Percentiles rank a stretch among this genome's conserved stretches.
phyloP scores from a whole-genome alignment of 2,113 vertebrate genomes.

The Triplophysa rosa region DNA sequence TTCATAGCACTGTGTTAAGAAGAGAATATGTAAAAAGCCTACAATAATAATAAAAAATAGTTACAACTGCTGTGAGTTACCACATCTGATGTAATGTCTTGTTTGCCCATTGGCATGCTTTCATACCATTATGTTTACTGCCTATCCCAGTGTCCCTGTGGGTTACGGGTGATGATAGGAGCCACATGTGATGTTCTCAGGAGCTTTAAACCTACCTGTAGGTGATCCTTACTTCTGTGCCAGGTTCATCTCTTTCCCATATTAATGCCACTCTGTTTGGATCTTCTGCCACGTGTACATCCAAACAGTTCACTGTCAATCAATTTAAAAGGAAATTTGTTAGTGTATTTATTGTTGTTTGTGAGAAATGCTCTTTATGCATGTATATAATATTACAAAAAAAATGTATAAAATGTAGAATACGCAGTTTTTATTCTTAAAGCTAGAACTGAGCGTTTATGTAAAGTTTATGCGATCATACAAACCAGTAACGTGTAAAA shows the following conservation, averaged over 20 bases:
- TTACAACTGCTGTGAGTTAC: conserved; percentile 60
- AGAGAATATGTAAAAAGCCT: too few relatives aligned
- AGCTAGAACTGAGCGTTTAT: too few relatives aligned
- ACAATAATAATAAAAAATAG: too few relatives aligned
- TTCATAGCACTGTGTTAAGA: background rate
- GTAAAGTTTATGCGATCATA: background rate
- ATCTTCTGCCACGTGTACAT: conserved; percentile 81
- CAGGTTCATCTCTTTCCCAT: conserved; percentile 93
- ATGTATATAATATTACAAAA: background rate
- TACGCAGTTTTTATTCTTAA: too few relatives aligned
- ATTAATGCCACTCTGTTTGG: conserved; percentile 88
- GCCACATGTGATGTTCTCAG: conserved; percentile 3
- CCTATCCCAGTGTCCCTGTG: background rate
- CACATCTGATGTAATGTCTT: conserved; percentile 83
- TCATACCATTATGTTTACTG: background rate
- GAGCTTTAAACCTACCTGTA: conserved; percentile 79
- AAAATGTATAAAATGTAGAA: too few relatives aligned
- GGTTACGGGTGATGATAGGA: background rate
- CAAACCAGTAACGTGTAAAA: background rate
- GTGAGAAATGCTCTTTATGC: background rate
- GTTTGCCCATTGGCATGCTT: conserved; percentile 70
- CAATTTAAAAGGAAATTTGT: background rate
- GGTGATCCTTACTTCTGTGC: conserved; percentile 85
- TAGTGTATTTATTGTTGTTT: fast-evolving
- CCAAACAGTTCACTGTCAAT: conserved; percentile 89